A percentile compares a stretch with the other conserved stretches of the same genome.
phyloP scores from a whole-genome alignment of 1,140 invertebrate genomes.

The Drosophila lacteicornis region DNA sequence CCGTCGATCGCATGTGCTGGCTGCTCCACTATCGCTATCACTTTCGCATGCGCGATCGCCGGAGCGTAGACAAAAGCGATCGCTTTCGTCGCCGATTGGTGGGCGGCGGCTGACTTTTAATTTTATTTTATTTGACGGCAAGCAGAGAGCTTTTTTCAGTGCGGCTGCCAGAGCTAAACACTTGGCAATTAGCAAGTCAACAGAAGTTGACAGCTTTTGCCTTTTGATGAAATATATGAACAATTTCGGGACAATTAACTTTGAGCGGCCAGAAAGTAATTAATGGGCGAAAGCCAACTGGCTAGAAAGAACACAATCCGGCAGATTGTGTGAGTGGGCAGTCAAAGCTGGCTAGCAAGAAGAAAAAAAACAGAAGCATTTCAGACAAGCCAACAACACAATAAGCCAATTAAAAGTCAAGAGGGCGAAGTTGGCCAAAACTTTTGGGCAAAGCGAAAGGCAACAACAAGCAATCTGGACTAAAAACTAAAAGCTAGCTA shows the following conservation, averaged over 20 bases:
- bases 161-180: constrained; percentile 55
- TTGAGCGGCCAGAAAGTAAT: constrained; percentile 39
- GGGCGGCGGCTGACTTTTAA: constrained; percentile 35
- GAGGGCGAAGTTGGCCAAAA: constrained; percentile 40
- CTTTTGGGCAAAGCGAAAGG: constrained; percentile 54
- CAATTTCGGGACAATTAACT: constrained; percentile 57
- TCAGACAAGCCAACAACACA: constrained; percentile 63
- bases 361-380: constrained; percentile 15
- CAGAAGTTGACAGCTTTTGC: constrained; percentile 62
- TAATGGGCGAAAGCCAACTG: constrained; percentile 35
- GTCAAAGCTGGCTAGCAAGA: constrained; percentile 15
- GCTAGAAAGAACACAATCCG: constrained; percentile 40
- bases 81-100: constrained; percentile 35
- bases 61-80: constrained; percentile 43
- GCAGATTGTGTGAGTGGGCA: constrained; percentile 40
- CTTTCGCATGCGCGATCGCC: constrained; percentile 32
- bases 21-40: constrained; percentile 27
- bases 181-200: constrained; percentile 77
- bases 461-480: constrained; percentile 10
- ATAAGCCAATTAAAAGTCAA: constrained; percentile 76
- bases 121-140: constrained; percentile 10
- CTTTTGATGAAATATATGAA: constrained; percentile 58
- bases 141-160: constrained; percentile 16
- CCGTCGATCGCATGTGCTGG: constrained; percentile 19
- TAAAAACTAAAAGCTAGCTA: constrained; percentile 21